A percentile compares a stretch with the other conserved stretches of the same genome.
phyloP scores from a whole-genome alignment of 2,797 vertebrate genomes.

The Microctenopoma steveboyesi region DNA sequence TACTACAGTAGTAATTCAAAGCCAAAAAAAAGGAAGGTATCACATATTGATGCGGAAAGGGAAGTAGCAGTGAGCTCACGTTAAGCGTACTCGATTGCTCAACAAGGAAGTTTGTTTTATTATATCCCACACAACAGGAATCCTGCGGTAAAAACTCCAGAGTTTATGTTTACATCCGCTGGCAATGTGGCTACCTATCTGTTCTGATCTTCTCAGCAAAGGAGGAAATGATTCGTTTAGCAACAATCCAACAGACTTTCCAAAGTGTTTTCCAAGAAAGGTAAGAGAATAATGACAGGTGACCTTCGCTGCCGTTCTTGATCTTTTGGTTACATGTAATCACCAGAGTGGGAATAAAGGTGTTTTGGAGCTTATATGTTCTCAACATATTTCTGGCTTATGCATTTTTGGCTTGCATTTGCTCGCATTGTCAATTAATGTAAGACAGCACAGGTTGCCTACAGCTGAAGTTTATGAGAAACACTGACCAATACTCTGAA shows the following conservation, averaged over 20 bases:
- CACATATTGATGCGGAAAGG: conserved; percentile 37
- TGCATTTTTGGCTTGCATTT: too few relatives aligned
- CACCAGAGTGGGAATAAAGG: background rate
- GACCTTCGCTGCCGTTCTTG: too few relatives aligned
- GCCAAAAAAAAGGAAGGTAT: conserved; percentile 28
- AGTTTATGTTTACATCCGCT: background rate
- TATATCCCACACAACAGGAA: background rate
- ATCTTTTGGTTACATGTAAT: background rate
- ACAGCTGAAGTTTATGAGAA: too few relatives aligned
- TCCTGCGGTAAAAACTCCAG: conserved; percentile 21
- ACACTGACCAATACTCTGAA: too few relatives aligned
- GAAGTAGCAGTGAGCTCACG: conserved; percentile 36
- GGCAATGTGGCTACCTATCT: background rate
- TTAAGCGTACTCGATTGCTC: conserved; percentile 27
- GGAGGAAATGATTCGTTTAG: conserved; percentile 1
- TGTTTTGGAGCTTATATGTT: background rate
- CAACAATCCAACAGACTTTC: background rate
- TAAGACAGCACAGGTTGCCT: too few relatives aligned
- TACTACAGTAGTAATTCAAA: background rate
- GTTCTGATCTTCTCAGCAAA: background rate
- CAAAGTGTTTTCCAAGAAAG: background rate
- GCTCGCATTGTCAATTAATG: too few relatives aligned
- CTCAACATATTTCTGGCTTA: background rate
- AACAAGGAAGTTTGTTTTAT: conserved; percentile 50
- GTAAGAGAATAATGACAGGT: background rate